Evolutionary conservation across 2,113 vertebrate genomes (phyloP).

Genomic region (Gopherus evgoodei): DNA sequence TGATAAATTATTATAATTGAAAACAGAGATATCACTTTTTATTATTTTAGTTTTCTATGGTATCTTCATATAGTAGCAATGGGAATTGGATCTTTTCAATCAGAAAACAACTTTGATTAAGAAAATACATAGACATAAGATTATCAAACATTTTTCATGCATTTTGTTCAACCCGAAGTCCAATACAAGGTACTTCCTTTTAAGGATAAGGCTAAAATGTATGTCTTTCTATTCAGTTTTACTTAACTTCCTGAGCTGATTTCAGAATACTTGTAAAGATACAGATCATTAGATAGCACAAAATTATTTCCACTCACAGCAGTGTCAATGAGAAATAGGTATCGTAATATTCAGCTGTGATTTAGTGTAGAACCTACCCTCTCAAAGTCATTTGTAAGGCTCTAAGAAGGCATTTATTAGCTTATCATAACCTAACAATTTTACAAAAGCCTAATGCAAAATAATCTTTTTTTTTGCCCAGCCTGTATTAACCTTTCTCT

Average conservation of each 20-base stretch:
- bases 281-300: not conserved
- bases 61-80: not conserved
- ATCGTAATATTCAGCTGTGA: conserved; percentile 17
- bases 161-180: not conserved
- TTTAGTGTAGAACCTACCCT: conserved; percentile 76
- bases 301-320: not conserved
- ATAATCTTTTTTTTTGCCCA: conserved; percentile 86
- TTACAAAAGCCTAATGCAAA: conserved; percentile 90
- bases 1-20: not conserved
- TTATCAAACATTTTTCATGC: not conserved
- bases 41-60: not conserved
- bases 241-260: not conserved
- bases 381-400: conserved; percentile 83
- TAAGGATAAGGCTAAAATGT: not conserved
- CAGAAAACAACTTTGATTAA: not conserved
- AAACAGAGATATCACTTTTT: not conserved
- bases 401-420: conserved; percentile 86
- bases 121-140: not conserved
- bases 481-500: conserved; percentile 88
- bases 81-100: not conserved
- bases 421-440: conserved; percentile 87
- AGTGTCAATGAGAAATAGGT: conserved; percentile 30
- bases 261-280: not conserved
- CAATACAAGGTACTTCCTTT: not conserved
- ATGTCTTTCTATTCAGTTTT: not conserved